Percentiles rank a stretch among this genome's conserved stretches.
Evolutionary conservation across 2,888 invertebrate genomes (phyloP).

Genomic region (Oscheius sp.): DNA sequence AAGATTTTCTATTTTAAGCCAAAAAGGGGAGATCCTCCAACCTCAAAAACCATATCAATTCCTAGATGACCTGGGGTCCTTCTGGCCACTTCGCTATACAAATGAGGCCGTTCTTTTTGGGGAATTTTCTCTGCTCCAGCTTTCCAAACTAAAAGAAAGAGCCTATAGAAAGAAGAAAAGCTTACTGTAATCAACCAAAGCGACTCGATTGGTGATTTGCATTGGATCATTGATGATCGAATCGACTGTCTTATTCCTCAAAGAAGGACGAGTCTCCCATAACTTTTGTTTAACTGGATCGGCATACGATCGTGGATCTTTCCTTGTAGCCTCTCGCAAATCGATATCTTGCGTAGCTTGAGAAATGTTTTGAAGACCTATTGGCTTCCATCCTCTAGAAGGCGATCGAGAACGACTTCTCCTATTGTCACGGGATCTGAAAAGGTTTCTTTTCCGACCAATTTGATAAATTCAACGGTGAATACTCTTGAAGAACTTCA

Average conservation of each 20-base stretch:
- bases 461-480: no score
- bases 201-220: not conserved
- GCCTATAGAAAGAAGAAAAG: not conserved
- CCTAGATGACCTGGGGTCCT: conserved; percentile 8
- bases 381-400: not conserved
- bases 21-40: not conserved
- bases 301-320: no score
- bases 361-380: not conserved
- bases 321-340: no score
- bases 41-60: conserved; percentile 21
- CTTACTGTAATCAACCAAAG: conserved; percentile 14
- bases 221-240: not conserved
- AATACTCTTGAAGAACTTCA: no score
- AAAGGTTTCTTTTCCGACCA: not conserved
- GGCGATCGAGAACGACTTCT: not conserved
- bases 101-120: not conserved
- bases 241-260: not conserved
- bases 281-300: no score
- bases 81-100: conserved; percentile 8
- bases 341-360: no score
- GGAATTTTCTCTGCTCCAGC: conserved; percentile 26
- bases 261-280: not conserved
- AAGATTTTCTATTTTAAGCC: not conserved
- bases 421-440: not conserved
- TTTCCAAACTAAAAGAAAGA: conserved; percentile 9